Conservation (phyloP, 2,113 vertebrate species). For the Eolophus roseicapilla region DNA sequence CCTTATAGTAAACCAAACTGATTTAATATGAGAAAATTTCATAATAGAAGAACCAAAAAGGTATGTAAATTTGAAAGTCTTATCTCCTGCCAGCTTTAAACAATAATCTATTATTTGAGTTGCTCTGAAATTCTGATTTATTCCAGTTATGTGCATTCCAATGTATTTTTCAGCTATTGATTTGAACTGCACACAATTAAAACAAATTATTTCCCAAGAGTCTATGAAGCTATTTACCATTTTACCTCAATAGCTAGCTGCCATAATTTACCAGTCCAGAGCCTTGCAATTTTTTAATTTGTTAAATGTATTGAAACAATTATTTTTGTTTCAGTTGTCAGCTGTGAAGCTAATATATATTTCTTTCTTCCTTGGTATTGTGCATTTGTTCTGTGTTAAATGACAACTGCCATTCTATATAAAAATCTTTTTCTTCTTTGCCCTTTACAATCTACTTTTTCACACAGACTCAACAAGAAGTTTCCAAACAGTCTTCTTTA, state of each 20-base stretch:
- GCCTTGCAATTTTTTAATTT: not conserved
- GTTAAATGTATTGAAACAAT: constrained; percentile 30
- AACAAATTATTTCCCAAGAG: constrained; percentile 55
- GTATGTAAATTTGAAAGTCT: not conserved
- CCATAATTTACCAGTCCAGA: constrained; percentile 12
- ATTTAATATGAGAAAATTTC: not conserved
- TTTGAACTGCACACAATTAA: constrained; percentile 60
- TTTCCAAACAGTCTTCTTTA: not conserved
- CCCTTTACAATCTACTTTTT: not conserved
- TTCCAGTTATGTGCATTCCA: constrained; percentile 30
- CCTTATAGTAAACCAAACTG: not conserved
- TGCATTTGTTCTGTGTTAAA: constrained; percentile 6
- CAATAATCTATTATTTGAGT: constrained; percentile 4
- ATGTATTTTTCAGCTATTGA: constrained; percentile 37
- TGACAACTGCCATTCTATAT: not conserved
- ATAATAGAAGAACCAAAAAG: not conserved
- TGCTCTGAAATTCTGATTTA: constrained; percentile 40
- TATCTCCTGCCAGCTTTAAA: constrained; percentile 32
- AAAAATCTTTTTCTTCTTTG: not conserved
- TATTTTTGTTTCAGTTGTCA: constrained; percentile 30
- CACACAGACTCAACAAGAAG: not conserved
- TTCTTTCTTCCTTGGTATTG: not conserved
- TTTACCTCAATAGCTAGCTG: constrained; percentile 27
- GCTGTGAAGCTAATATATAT: not conserved
- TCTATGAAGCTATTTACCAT: constrained; percentile 38